Evolutionary conservation across 2,888 invertebrate genomes (phyloP).

Genomic region (Zeuzera pyrina): DNA sequence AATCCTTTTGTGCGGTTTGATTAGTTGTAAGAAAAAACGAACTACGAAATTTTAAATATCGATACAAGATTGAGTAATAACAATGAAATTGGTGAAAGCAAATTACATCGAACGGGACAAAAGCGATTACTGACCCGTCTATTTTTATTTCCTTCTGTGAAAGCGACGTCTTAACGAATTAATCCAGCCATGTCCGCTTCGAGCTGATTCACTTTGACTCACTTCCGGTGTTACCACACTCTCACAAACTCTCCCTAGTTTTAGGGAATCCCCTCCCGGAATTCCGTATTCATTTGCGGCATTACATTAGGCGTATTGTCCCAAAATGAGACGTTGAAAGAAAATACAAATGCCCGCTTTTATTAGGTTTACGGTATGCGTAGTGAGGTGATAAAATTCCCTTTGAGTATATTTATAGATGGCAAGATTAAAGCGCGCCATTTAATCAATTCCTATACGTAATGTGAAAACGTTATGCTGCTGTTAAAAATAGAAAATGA

Average conservation of each 20-base stretch:
- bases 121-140: conserved; percentile 37
- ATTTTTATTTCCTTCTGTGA: conserved; percentile 42
- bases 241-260: conserved; percentile 30
- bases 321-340: conserved; percentile 50
- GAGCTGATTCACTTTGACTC: conserved; percentile 34
- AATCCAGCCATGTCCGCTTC: conserved; percentile 39
- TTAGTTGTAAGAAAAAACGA: conserved; percentile 3
- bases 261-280: conserved; percentile 39
- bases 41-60: conserved; percentile 20
- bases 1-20: conserved; percentile 2
- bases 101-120: conserved; percentile 34
- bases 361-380: conserved; percentile 41
- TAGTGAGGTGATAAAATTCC: conserved; percentile 26
- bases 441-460: no score
- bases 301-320: conserved; percentile 62
- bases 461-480: no score
- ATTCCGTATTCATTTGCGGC: conserved; percentile 62
- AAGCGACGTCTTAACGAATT: conserved; percentile 48
- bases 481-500: no score
- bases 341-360: conserved; percentile 47
- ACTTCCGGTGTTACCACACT: conserved; percentile 29
- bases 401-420: conserved; percentile 21
- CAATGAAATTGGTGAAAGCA: conserved; percentile 51
- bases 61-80: conserved; percentile 13
- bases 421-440: conserved; percentile 9